phyloP scores from a whole-genome alignment of 2,113 vertebrate species.

The Coregonus clupeaformis region DNA sequence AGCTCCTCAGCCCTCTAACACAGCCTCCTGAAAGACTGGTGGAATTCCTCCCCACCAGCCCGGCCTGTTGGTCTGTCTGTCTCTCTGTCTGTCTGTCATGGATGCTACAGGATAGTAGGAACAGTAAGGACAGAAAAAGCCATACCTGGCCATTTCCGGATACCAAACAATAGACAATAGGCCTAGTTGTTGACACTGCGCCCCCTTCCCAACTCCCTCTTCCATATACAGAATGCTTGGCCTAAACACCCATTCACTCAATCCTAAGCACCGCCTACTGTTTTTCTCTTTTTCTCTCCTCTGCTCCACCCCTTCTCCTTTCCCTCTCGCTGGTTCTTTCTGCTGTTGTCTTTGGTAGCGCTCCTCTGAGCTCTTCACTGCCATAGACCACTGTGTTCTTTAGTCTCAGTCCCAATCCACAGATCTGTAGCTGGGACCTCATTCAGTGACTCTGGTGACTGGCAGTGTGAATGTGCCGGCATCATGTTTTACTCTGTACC shows the following conservation, averaged over 20 bases:
- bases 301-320: constrained; percentile 8
- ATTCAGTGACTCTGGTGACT: constrained; percentile 56
- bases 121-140: too few relatives aligned
- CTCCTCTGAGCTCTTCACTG: constrained; percentile 37
- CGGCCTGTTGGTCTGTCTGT: too few relatives aligned
- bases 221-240: constrained; percentile 22
- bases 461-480: constrained; percentile 58
- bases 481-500: constrained; percentile 61
- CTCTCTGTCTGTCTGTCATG: too few relatives aligned
- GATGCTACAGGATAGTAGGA: too few relatives aligned
- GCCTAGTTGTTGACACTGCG: not conserved
- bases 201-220: not conserved
- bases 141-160: constrained; percentile 28
- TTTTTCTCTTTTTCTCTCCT: constrained; percentile 8
- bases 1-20: constrained; percentile 55
- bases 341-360: constrained; percentile 48
- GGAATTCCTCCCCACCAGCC: constrained; percentile 64
- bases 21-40: constrained; percentile 46
- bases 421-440: constrained; percentile 59
- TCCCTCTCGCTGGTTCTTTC: constrained; percentile 40
- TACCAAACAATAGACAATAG: constrained; percentile 39
- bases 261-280: constrained; percentile 19
- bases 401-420: constrained; percentile 50
- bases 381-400: constrained; percentile 32
- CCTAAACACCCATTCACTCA: constrained; percentile 28